Evolutionary conservation across 2,797 vertebrate genomes (phyloP).

Genomic region (Smutsia temminckii): DNA sequence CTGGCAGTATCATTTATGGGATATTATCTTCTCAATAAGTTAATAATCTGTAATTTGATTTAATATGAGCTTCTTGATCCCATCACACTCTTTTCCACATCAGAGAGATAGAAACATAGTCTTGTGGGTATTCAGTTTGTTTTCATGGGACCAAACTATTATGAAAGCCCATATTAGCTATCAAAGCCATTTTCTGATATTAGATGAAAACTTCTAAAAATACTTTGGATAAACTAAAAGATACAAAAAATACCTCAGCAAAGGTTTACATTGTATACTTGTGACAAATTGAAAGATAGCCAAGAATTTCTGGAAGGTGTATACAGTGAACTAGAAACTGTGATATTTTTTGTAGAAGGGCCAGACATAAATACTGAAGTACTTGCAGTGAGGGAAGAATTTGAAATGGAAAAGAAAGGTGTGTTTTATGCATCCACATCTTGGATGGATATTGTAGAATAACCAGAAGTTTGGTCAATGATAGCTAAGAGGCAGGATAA

Average conservation of each 20-base stretch:
- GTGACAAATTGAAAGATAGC: not conserved
- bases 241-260: not conserved
- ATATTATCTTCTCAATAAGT: not conserved
- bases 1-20: not conserved
- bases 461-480: not conserved
- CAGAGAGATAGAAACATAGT: not conserved
- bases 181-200: not conserved
- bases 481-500: not conserved
- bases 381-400: not conserved
- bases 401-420: not conserved
- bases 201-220: not conserved
- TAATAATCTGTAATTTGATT: slow-evolving; percentile 40
- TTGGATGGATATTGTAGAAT: not conserved
- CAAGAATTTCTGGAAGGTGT: not conserved
- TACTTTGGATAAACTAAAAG: not conserved
- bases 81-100: not conserved
- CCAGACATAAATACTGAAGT: not conserved
- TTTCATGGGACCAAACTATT: not conserved
- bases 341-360: not conserved
- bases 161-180: not conserved
- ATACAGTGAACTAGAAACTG: not conserved
- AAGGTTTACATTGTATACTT: not conserved
- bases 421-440: not conserved
- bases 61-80: not conserved
- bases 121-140: not conserved